These are phyloP conservation scores for Nematopogon swammerdamellus DNA, from an alignment of 2,888 invertebrate species.

Conservation along the genomic window DNA sequence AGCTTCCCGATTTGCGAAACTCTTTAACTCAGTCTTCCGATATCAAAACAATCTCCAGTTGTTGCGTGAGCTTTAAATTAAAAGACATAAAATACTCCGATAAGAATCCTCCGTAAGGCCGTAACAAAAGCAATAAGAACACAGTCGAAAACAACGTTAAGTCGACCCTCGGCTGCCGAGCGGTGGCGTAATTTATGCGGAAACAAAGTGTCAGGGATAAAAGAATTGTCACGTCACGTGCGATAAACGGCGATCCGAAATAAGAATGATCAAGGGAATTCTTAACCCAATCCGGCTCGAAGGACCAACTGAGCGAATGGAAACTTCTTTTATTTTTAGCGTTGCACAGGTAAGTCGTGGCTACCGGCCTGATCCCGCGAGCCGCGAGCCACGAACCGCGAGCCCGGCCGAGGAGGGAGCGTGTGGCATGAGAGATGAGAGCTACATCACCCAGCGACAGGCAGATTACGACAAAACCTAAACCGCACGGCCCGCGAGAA, in stretches of 20 bases:
- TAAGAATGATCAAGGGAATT: constrained; percentile 21
- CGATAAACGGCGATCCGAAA: constrained; percentile 28
- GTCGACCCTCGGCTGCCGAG: constrained; percentile 16
- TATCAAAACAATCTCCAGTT: not conserved
- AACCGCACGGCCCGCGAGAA: not conserved
- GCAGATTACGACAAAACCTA: too few relatives aligned
- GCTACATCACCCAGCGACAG: too few relatives aligned
- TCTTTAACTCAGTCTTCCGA: not conserved
- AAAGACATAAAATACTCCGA: not conserved
- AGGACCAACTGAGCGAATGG: not conserved
- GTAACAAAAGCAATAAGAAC: not conserved
- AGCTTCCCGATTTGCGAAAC: not conserved
- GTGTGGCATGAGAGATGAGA: too few relatives aligned
- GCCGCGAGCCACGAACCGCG: too few relatives aligned
- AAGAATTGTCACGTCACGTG: constrained; percentile 41
- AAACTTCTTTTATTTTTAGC: too few relatives aligned
- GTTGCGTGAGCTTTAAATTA: not conserved
- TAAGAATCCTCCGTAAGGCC: not conserved
- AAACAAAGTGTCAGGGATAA: constrained; percentile 38
- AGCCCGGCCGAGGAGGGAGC: too few relatives aligned
- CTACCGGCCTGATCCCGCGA: too few relatives aligned
- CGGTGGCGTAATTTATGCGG: constrained; percentile 39
- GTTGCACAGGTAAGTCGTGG: too few relatives aligned
- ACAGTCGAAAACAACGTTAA: constrained; percentile 7
- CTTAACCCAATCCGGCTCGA: constrained; percentile 2